A percentile compares a stretch with the other conserved stretches of the same genome.
These are phyloP conservation scores for Sylvilagus floridanus DNA, from an alignment of 2,797 vertebrate genomes.

Conservation along the genomic window DNA sequence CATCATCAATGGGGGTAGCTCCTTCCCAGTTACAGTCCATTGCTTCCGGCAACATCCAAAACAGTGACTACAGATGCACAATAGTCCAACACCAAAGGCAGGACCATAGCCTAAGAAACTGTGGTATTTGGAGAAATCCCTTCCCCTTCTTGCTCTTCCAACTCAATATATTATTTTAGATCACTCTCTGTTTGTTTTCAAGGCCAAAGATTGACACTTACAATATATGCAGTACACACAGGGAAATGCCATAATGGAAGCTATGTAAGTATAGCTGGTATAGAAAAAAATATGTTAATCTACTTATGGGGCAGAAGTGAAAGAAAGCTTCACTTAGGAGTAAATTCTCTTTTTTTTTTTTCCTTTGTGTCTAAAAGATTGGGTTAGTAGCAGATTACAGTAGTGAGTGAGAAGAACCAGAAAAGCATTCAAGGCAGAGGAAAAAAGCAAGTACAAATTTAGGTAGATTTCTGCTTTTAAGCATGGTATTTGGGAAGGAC, in stretches of 20 bases:
- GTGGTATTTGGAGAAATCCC: not conserved
- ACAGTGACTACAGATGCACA: not conserved
- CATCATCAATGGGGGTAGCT: not conserved
- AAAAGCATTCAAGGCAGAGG: not conserved
- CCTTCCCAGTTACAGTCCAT: not conserved
- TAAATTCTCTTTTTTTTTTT: not conserved
- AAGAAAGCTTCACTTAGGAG: not conserved
- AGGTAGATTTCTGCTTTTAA: not conserved
- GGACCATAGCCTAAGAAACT: fast-evolving
- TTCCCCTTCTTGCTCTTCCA: not conserved
- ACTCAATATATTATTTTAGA: not conserved
- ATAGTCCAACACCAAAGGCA: not conserved
- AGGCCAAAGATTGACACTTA: not conserved
- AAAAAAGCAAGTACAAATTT: not conserved
- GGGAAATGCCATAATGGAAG: not conserved
- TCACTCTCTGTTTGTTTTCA: not conserved
- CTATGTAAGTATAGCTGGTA: not conserved
- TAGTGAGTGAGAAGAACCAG: not conserved
- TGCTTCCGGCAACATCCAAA: not conserved
- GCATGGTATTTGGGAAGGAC: not conserved
- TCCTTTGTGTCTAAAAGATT: not conserved
- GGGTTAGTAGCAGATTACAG: not conserved
- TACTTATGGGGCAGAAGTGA: not conserved
- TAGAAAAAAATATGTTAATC: not conserved
- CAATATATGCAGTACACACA: not conserved